phyloP scores from a whole-genome alignment of 37 sponge, comb jelly and placozoan genomes.

The Aplysina aerophoba region DNA sequence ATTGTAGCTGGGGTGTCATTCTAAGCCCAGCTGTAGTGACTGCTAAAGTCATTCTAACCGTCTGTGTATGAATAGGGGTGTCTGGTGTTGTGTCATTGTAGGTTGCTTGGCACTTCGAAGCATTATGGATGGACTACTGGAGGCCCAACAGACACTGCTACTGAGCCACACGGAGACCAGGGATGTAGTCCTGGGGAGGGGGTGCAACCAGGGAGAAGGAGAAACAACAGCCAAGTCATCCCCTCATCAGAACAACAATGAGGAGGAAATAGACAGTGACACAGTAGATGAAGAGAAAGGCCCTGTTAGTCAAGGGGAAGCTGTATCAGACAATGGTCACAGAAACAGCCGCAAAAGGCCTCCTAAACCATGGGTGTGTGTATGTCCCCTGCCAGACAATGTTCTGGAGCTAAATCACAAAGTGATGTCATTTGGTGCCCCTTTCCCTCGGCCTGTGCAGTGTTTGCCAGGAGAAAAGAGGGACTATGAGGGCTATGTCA shows the following conservation, averaged over 20 bases:
- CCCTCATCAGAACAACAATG: background rate
- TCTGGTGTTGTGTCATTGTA: conserved; percentile 25
- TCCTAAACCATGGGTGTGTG: conserved; percentile 39
- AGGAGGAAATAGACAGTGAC: conserved; percentile 68
- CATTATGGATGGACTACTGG: conserved; percentile 47
- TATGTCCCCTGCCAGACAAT: too few species aligned
- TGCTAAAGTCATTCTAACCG: background rate
- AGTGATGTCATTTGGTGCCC: background rate
- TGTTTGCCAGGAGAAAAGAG: conserved; percentile 1
- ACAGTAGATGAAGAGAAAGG: conserved; percentile 3
- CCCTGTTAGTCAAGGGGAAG: background rate
- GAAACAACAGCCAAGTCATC: background rate
- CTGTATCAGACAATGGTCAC: background rate
- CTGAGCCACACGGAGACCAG: conserved; percentile 34
- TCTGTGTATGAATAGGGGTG: background rate
- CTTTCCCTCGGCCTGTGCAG: background rate
- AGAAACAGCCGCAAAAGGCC: conserved; percentile 4
- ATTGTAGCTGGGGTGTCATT: too few species aligned
- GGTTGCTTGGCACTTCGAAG: conserved; percentile 6
- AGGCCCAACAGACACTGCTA: conserved; percentile 44
- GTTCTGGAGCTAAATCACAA: background rate
- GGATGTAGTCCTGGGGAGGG: background rate
- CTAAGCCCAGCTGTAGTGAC: too few species aligned
- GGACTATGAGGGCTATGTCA: conserved; percentile 49
- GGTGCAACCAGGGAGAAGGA: background rate